Evolutionary conservation across 2,888 invertebrate species (phyloP), one percentile per base, ranked within the genome.

Genomic region (Graphium colonna): DNA sequence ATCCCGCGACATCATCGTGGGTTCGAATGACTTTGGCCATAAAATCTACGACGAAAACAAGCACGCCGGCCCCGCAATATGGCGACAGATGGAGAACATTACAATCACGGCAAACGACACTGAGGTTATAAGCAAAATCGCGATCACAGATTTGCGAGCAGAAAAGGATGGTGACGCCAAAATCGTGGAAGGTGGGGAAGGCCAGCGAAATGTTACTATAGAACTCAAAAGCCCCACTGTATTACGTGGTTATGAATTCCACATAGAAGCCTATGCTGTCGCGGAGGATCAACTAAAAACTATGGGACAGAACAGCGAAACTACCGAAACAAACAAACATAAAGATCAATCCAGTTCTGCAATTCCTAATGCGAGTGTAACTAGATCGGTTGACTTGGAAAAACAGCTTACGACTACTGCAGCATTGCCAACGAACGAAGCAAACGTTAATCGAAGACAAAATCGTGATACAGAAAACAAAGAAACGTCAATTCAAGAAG

Each of bases 181-280:
- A 54, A 75, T 89, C 7, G 63, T 79, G 0, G 76, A 79, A 43
- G 88, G 88, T 0, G 88, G 88, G 56, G 71, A 69, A 43, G 84
- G 85, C 56, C 64, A 80, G 33, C 72, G 74, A 33, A 81, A 75
- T 50, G 81, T 86, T 3, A 84, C 82, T 0, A 64, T 89, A 8
- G 77, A 85, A 61, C 61, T 89, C 1, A 79, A 83, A 61, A 85
- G 88, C 39, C 88, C 88, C 0, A 75, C 85, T 7, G 71, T 77
- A 1, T 71, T 88, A 26, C 69, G 86, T 62, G 88, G 88, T 46
- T 80, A 74, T 47, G 73, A 79, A 17, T 88, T 87, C 58, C 71
- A 73, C 18, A 65, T 88, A 1, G 68, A 81, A 66, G 81, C 81
- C 0, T 87, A 71, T 47, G 69, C 77, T 4, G 56, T 60, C 3